Base-by-base conservation (phyloP, 2,888 invertebrate genomes). In the Athalia cordata region DNA sequence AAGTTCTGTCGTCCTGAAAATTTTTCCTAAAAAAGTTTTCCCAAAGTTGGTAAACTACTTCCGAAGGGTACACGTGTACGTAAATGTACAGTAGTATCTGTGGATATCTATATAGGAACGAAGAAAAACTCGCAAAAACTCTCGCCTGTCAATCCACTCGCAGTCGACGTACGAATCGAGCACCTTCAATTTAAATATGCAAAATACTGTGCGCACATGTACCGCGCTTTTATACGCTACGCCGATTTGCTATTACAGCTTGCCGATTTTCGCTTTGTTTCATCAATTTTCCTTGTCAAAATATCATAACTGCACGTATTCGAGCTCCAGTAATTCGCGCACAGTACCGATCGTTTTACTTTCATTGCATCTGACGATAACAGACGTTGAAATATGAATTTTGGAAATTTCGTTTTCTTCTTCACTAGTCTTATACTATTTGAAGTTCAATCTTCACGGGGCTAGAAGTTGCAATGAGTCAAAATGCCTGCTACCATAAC, bases 141-240 rank as follows among this genome's bases (percentile, higher is more conserved):
- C 66, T 0, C 78, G 83, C 80, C 83, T 85, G 85, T 85, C 85
- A 85, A 84, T 85, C 83, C 79, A 76, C 79, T 67, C 79, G n/a
- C n/a, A 85, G 52, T 68, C 55, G 68, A 83, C 82, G 84, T 83
- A 82, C 82, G 85, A 86, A 87, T 87, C 86, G 86, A 86, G 29
- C 85, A 86, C 86, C 85, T 87, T 84, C 86, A 87, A 87, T 87
- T 87, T 87, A 86, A 87, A 87, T 87, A 87, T 87, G 87, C 84
- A 86, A 87, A 87, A 82, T 85, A 85, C 83, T 55, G 8, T 4
- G n/a, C 55, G 8, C 9, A 55, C 55, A n/a, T 29, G 29, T 29
- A 29, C 29, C 29, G 2, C 29, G 29, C 29, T 29, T 29, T 29
- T 29, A 29, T 2, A 29, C 29, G 29, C 29, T 43, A 11, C 43